phyloP scores from a whole-genome alignment of 2,113 vertebrate genomes.

The Condylura cristata region DNA sequence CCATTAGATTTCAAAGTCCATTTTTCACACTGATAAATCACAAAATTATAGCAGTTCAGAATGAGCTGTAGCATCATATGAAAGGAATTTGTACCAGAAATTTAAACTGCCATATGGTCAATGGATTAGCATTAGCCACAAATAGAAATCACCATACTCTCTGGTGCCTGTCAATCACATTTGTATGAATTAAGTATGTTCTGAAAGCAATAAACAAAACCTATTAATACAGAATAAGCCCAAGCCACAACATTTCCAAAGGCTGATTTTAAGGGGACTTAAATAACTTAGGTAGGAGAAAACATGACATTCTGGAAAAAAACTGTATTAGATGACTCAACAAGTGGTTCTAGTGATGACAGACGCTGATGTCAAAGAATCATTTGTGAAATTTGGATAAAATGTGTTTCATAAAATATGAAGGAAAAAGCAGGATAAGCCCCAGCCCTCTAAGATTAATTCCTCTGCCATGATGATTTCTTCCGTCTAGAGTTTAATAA shows the following conservation, averaged over 20 bases:
- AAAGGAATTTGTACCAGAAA: slow-evolving; percentile 73
- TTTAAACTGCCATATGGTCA: slow-evolving; percentile 66
- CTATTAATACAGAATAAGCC: not conserved
- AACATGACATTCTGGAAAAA: slow-evolving; percentile 17
- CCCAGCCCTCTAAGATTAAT: not conserved
- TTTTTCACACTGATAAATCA: slow-evolving; percentile 75
- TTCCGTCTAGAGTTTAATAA: not conserved
- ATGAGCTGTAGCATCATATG: slow-evolving; percentile 56
- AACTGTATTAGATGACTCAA: slow-evolving; percentile 1
- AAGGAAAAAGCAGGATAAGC: slow-evolving; percentile 11
- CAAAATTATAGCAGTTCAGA: slow-evolving; percentile 56
- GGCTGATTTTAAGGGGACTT: not conserved
- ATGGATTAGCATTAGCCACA: slow-evolving; percentile 60
- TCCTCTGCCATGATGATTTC: not conserved
- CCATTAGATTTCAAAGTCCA: slow-evolving; percentile 71
- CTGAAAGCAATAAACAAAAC: slow-evolving; percentile 32
- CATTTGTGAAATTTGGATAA: slow-evolving; percentile 32
- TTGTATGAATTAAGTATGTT: slow-evolving; percentile 47
- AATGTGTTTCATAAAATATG: slow-evolving; percentile 40
- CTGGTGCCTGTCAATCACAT: not conserved
- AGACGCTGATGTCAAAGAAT: slow-evolving; percentile 4
- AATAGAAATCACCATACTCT: slow-evolving; percentile 58
- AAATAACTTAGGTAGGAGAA: not conserved
- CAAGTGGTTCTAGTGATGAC: slow-evolving; percentile 7
- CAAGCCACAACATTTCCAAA: slow-evolving; percentile 1